Percentiles rank a stretch among this genome's conserved stretches.
Evolutionary conservation across 2,888 invertebrate genomes (phyloP).

Genomic region (Noctua comes): DNA sequence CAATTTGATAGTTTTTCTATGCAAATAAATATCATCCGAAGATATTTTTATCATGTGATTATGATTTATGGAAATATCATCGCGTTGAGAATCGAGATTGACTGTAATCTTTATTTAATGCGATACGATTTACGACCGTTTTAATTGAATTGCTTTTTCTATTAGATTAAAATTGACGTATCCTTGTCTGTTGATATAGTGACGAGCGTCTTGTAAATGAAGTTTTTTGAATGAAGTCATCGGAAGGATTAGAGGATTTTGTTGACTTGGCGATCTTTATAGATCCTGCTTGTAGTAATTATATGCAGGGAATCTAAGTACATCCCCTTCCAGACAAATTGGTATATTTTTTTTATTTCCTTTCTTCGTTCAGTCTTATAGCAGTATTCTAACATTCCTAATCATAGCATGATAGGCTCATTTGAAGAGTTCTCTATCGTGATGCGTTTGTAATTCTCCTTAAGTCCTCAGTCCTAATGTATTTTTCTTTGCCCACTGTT

Average conservation of each 20-base stretch:
- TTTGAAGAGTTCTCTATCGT: not conserved
- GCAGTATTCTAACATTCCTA: not conserved
- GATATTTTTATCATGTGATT: conserved; percentile 31
- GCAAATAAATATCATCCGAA: conserved; percentile 34
- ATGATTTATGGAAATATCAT: conserved; percentile 51
- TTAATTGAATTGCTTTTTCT: conserved; percentile 40
- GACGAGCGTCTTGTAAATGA: not conserved
- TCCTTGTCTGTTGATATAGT: conserved; percentile 17
- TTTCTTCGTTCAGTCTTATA: not conserved
- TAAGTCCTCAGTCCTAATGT: not conserved
- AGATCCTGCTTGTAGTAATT: not conserved
- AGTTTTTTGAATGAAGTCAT: conserved; percentile 10
- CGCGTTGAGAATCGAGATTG: conserved; percentile 26
- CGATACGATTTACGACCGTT: conserved; percentile 41
- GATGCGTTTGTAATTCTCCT: not conserved
- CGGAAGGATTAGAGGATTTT: not conserved
- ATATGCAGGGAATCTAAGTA: not conserved
- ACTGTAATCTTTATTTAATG: conserved; percentile 46
- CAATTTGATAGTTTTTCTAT: conserved; percentile 40
- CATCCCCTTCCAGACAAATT: not conserved
- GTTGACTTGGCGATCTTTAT: not conserved
- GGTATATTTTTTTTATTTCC: not conserved
- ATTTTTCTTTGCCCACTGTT: conserved; percentile 1
- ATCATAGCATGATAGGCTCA: not conserved
- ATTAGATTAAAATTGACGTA: conserved; percentile 28